phyloP scores from a whole-genome alignment of 2,113 vertebrate species.

The Castor canadensis region DNA sequence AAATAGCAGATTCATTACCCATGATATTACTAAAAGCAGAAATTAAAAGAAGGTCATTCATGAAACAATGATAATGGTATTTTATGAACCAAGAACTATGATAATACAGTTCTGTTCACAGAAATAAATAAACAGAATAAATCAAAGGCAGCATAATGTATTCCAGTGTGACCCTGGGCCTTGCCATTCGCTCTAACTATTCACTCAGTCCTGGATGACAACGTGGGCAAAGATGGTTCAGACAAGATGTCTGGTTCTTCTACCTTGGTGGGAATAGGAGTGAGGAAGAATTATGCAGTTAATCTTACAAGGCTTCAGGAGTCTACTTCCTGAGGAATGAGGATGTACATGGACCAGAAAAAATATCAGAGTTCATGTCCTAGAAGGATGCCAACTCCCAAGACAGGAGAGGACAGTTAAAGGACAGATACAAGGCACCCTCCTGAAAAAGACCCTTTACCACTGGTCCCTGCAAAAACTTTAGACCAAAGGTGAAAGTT shows the following conservation, averaged over 20 bases:
- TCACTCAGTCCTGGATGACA: neutral
- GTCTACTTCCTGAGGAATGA: neutral
- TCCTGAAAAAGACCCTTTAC: neutral
- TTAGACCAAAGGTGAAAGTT: neutral
- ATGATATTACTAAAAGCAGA: constrained; percentile 41
- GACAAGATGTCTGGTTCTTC: constrained; percentile 3
- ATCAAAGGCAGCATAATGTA: neutral
- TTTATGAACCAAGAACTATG: constrained; percentile 44
- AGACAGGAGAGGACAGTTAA: neutral
- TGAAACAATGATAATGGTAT: constrained; percentile 25
- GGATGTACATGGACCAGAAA: neutral
- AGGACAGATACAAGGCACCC: neutral
- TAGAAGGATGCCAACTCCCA: neutral
- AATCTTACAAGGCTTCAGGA: neutral
- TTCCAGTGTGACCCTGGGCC: neutral
- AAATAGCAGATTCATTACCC: neutral
- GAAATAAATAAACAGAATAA: constrained; percentile 10
- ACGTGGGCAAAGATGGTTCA: neutral
- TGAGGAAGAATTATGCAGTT: neutral
- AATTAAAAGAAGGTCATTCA: neutral
- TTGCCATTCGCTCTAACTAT: neutral
- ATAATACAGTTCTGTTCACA: constrained; percentile 32
- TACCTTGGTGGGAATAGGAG: neutral
- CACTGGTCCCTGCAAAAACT: neutral
- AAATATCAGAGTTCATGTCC: neutral